Evolutionary conservation across 2,797 vertebrate genomes (phyloP), one percentile per base, ranked within the genome.

Genomic region (Orestias chungarensis): DNA sequence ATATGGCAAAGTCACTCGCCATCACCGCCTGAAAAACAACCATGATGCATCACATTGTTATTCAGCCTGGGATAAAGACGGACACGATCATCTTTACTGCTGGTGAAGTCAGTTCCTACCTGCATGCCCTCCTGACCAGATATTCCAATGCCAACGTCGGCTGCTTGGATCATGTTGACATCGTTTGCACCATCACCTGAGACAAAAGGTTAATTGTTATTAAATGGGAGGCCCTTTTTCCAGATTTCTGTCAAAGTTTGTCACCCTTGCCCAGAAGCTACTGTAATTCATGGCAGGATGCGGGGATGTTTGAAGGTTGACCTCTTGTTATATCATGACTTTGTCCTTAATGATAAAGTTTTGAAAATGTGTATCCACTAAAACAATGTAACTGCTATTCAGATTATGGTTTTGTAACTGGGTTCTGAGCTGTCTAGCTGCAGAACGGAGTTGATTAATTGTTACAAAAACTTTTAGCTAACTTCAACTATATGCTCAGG

Each of bases 81-180:
- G 50, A 62, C 6, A 23, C 31, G 25, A 17, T 14, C 3, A 57
- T 43, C 3, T n/a, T 75, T 29, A n/a, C 59, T 66, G 10, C 1
- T 38, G 25, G 61, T 43, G 57, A 59, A 50, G 18, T 61, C 8
- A 44, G 3, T 43, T 82, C 86, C 72, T 86, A 99, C 97, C 97
- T 99, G 98, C 97, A 98, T 97, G 83, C 97, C 97, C 89, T 99
- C 97, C 84, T 99, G 97, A 44, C 98, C 97, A 38, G 96, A 96
- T 88, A 99, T 96, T 47, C 97, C 97, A 75, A 98, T 89, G 73
- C 98, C 97, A 38, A 98, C 82, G 79, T 99, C 95, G 70, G 97
- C 97, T 73, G 96, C 96, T 82, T 97, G 97, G 91, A 99, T 98
- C 98, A 99, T 98, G 86, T 96, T 97, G 23, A 99, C 96, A 3